phyloP scores from a whole-genome alignment of 1,140 invertebrate genomes.

The Papilio glaucus region DNA sequence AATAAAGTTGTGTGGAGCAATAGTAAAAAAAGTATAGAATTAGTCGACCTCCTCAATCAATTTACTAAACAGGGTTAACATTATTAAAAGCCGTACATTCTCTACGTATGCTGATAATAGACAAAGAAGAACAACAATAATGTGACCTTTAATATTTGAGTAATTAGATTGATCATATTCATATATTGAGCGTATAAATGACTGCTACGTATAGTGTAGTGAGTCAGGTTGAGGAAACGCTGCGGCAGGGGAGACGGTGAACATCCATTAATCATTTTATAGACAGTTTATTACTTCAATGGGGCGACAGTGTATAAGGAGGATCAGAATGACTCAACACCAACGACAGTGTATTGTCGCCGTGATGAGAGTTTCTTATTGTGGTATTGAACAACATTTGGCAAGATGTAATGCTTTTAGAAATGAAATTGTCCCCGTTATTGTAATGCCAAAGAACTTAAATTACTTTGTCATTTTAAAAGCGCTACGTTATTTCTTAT shows the following conservation, averaged over 20 bases:
- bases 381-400: constrained; percentile 16
- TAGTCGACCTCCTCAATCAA: too few species aligned
- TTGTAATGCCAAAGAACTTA: not conserved
- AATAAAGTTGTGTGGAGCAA: too few species aligned
- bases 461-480: not conserved
- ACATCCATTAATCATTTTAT: constrained; percentile 74
- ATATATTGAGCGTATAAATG: constrained; percentile 33
- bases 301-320: constrained; percentile 56
- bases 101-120: not conserved
- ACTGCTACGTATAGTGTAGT: constrained; percentile 47
- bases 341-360: constrained; percentile 12
- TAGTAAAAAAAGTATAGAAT: too few species aligned
- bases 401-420: constrained; percentile 6
- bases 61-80: not conserved
- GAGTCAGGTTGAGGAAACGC: constrained; percentile 56
- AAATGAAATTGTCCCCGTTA: not conserved
- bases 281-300: constrained; percentile 71
- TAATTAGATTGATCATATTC: not conserved
- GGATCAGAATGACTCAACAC: constrained; percentile 44
- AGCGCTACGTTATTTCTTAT: not conserved
- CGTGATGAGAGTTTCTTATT: constrained; percentile 13
- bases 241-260: constrained; percentile 60
- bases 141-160: not conserved
- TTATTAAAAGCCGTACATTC: not conserved
- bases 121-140: not conserved